Percentiles rank a stretch among this genome's conserved stretches.
Evolutionary conservation across 2,888 invertebrate species (phyloP).

Genomic region (Sminthurinus aureus): DNA sequence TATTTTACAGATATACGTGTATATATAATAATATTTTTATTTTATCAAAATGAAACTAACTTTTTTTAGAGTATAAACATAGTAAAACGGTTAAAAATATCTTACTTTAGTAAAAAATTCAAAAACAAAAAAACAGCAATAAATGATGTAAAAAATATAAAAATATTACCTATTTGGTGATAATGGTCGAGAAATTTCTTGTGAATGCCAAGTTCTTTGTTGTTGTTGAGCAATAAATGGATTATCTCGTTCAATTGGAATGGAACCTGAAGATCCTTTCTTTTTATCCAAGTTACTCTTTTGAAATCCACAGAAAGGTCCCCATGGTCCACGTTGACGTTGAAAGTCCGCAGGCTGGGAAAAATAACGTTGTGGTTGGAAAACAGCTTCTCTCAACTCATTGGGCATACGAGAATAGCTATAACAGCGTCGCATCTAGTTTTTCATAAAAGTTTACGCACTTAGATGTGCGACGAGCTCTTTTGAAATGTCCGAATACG

Average conservation of each 20-base stretch:
- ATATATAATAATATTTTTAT: background rate
- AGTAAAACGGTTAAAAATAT: no score
- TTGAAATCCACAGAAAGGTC: background rate
- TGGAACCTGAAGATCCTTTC: background rate
- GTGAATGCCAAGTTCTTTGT: background rate
- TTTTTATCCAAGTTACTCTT: background rate
- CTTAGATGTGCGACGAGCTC: slow-evolving; percentile 24
- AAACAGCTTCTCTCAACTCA: slow-evolving; percentile 40
- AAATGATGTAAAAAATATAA: background rate
- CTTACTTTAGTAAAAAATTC: no score
- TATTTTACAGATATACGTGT: no score
- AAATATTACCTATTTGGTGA: background rate
- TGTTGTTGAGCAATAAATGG: background rate
- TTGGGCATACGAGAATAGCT: slow-evolving; percentile 42
- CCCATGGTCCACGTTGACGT: background rate
- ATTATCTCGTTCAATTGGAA: background rate
- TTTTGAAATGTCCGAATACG: background rate
- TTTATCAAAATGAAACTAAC: background rate
- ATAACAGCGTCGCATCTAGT: slow-evolving; percentile 38
- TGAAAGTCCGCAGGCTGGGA: slow-evolving; percentile 28
- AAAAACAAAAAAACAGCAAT: no score
- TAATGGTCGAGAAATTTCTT: background rate
- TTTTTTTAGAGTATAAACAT: no score
- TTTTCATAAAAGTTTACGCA: slow-evolving; percentile 32
- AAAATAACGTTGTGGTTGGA: slow-evolving; percentile 43